Base-by-base conservation (phyloP, 1,140 invertebrate species). In the Copidosoma floridanum region DNA sequence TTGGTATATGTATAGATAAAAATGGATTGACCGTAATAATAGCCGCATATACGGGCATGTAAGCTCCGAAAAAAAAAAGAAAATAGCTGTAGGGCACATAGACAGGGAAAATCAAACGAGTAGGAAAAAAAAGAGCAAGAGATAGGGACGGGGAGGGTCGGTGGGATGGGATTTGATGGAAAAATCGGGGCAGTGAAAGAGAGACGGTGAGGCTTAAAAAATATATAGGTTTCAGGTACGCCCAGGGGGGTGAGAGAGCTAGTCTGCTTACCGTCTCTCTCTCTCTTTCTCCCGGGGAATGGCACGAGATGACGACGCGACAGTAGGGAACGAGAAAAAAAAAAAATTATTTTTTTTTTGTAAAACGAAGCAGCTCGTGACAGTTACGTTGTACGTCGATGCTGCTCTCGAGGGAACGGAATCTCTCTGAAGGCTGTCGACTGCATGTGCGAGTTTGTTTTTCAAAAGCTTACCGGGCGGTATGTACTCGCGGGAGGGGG, bases 1-100 rank as follows among this genome's bases (percentile, higher is more conserved):
- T 57, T 43, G 23, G 48, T 57, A 23, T 41, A 50, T 41, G 37
- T 12, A 24, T 14, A 21, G 37, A 50, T 44, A 50, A 40, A 50
- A 41, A 57, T 50, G 56, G 41, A 50, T 50, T 41, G 26, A 12
- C 46, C 35, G 10, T 50, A 29, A 57, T 41, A 50, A 41, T 41
- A 16, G n/a, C n/a, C n/a, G n/a, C n/a, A n/a, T n/a, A n/a, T 41
- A 21, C 10, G 21, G n/a, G 24, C 37, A 16, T n/a, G 51, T 27
- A 26, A 41, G 3, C 3, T n/a, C 4, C 23, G 27, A 43, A 40
- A 52, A 29, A 43, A 40, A 11, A n/a, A n/a, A n/a, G n/a, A n/a
- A n/a, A n/a, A n/a, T n/a, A n/a, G n/a, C n/a, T n/a, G n/a, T n/a
- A n/a, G n/a, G n/a, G n/a, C n/a, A n/a, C n/a, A n/a, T n/a, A n/a